Conservation (phyloP, 2,888 invertebrate genomes). For the Microctonus brassicae region DNA sequence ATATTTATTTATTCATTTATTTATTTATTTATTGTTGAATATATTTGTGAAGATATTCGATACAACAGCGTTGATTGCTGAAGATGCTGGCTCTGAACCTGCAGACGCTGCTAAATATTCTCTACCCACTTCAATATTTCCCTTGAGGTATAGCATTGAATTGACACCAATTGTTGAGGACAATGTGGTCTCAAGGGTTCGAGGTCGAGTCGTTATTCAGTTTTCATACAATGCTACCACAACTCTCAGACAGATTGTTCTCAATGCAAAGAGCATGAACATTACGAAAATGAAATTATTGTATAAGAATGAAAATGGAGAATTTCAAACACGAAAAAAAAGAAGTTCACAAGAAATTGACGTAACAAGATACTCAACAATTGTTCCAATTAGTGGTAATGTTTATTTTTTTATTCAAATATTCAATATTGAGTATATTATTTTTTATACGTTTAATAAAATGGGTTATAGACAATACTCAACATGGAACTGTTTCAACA, state of each 20-base stretch:
- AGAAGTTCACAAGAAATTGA: not conserved
- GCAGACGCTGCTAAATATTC: conserved; percentile 43
- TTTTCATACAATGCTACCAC: conserved; percentile 52
- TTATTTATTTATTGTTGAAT: not conserved
- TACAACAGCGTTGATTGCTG: conserved; percentile 47
- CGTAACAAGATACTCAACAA: not conserved
- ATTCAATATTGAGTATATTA: too few species aligned
- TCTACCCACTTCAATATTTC: conserved; percentile 52
- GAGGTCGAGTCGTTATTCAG: conserved; percentile 54
- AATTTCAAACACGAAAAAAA: not conserved
- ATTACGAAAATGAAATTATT: conserved; percentile 35
- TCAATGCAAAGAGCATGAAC: conserved; percentile 55
- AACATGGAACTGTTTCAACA: not conserved
- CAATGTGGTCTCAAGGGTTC: conserved; percentile 45
- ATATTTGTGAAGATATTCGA: conserved; percentile 47
- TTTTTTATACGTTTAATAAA: too few species aligned
- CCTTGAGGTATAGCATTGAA: conserved; percentile 54
- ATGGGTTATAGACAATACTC: not conserved
- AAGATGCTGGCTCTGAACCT: conserved; percentile 48
- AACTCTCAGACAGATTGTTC: conserved; percentile 48
- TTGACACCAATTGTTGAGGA: conserved; percentile 50
- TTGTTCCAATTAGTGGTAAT: not conserved
- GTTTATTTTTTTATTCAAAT: too few species aligned
- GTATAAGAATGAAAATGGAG: conserved; percentile 5
- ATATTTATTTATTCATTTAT: too few species aligned